These are phyloP conservation scores for Thryonomys swinderianus DNA, from an alignment of 2,113 vertebrate species.

Conservation along the genomic window DNA sequence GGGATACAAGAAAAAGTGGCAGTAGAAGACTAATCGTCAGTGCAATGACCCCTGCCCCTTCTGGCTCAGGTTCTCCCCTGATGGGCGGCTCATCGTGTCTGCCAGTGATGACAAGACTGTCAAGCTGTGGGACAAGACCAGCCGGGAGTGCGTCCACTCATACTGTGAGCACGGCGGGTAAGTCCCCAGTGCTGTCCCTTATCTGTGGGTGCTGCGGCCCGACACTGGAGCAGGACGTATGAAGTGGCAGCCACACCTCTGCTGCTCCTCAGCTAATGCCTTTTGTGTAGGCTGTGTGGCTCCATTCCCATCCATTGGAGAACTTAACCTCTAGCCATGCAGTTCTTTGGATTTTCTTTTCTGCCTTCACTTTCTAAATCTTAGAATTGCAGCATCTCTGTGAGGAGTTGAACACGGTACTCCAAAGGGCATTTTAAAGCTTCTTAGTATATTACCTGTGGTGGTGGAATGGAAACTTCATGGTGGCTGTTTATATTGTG, in stretches of 20 bases:
- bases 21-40: not conserved
- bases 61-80: conserved; percentile 94
- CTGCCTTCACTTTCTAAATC: not conserved
- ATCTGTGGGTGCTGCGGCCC: no score
- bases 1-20: not conserved
- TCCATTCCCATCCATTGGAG: not conserved
- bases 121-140: conserved; percentile 98
- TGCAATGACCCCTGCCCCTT: not conserved
- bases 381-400: not conserved
- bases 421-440: not conserved
- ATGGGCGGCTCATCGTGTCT: conserved; percentile 95
- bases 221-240: rapidly evolving
- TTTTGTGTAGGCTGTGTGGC: not conserved
- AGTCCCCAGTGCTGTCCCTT: conserved; percentile 67
- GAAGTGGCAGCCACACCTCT: not conserved
- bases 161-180: conserved; percentile 96
- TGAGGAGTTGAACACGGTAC: not conserved
- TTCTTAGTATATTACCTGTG: not conserved
- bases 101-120: conserved; percentile 97
- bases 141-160: conserved; percentile 95
- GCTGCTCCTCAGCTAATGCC: not conserved
- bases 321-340: not conserved
- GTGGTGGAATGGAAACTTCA: not conserved
- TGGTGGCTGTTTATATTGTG: not conserved
- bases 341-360: not conserved